Percentiles rank a stretch among this genome's conserved stretches.
Evolutionary conservation across 1,140 invertebrate genomes (phyloP).

Genomic region (Caenorhabditis inopinata): DNA sequence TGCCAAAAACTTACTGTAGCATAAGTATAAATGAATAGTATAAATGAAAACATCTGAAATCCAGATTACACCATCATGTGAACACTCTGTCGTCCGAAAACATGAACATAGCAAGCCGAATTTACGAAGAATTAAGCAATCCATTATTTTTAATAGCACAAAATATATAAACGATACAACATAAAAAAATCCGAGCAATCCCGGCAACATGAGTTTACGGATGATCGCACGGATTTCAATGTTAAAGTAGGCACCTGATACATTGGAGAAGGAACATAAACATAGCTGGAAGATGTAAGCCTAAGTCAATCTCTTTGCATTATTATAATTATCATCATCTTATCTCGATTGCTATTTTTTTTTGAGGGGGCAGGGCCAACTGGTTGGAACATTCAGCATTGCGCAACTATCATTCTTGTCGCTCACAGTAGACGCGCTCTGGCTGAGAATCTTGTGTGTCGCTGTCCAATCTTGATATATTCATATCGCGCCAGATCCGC

Average conservation of each 20-base stretch:
- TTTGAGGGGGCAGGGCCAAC: not conserved
- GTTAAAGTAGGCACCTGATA: not conserved
- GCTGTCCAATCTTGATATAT: conserved; percentile 28
- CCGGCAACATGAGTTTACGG: not conserved
- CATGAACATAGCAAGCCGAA: no score
- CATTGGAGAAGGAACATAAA: conserved; percentile 7
- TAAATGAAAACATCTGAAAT: no score
- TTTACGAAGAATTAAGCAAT: no score
- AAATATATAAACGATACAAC: not conserved
- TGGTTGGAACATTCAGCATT: conserved; percentile 25
- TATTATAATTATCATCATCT: not conserved
- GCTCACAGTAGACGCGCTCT: not conserved
- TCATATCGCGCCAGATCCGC: conserved; percentile 23
- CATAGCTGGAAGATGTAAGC: not conserved
- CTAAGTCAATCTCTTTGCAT: no score
- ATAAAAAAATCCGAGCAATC: not conserved
- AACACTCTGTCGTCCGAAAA: no score
- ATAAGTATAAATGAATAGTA: no score
- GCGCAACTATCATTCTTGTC: conserved; percentile 30
- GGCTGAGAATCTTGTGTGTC: conserved; percentile 9
- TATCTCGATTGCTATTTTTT: conserved; percentile 33
- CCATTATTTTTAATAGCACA: not conserved
- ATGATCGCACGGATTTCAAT: not conserved
- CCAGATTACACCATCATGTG: no score
- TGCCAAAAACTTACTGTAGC: no score